Evolutionary conservation across 2,797 vertebrate species (phyloP), one percentile per base, ranked within the genome.

Genomic region (Pagetopsis macropterus): DNA sequence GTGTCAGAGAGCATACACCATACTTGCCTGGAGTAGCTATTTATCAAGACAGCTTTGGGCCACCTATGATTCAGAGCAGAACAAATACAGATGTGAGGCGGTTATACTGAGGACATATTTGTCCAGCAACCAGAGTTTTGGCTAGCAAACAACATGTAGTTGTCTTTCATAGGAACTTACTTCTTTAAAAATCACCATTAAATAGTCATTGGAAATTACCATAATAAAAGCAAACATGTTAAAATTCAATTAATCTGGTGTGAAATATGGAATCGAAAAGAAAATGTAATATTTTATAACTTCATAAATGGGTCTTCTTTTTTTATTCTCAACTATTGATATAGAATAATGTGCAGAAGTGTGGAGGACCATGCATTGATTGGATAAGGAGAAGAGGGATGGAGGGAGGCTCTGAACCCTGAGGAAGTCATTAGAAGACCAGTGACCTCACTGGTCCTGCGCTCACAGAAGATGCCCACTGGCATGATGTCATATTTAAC

Each of bases 1-100:
- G 92, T 94, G 94, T 94, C 94, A 94, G 93, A 88, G 94, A 94
- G 93, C 93, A 90, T 91, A 92, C 93, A 91, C 91, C 84, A 85
- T 89, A 89, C 92, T 93, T 90, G 92, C 93, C 92, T 85, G 90
- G 90, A 93, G 93, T 89, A 93, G 93, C 94, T 94, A 95, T 94
- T 95, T 94, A 95, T 95, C 94, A 94, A 92, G 94, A 93, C 92
- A 93, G 94, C 93, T 93, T 87, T 86, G 90, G 92, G 92, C 91
- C 91, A 92, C 90, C 94, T 92, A 93, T 93, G 94, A 94, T 93
- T 95, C 92, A 94, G 88, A 91, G 90, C 91, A 91, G 89, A 92
- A 92, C 92, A 93, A 92, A 94, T 92, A 91, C 89, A 91, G 82
- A 92, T 92, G 87, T 89, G 87, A 90, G 90, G 81, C 81, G 17